phyloP scores from a whole-genome alignment of 2,888 invertebrate species.

The Lamellibrachia columna region DNA sequence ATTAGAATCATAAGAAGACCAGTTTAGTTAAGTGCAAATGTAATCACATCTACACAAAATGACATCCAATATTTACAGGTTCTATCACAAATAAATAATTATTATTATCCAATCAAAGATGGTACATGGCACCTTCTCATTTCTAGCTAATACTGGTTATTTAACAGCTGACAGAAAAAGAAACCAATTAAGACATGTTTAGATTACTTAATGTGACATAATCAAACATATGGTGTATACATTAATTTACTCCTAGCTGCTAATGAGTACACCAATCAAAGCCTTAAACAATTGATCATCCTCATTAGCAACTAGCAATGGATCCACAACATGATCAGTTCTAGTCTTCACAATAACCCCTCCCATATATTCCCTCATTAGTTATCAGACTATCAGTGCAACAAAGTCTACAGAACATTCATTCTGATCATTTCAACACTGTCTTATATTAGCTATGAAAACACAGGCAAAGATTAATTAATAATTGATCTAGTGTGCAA shows the following conservation, averaged over 20 bases:
- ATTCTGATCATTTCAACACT: neutral
- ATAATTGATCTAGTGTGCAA: neutral
- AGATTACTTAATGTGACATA: neutral
- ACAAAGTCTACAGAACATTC: neutral
- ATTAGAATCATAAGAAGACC: no score
- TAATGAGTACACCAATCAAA: neutral
- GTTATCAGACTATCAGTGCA: neutral
- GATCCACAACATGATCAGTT: neutral
- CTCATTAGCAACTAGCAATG: neutral
- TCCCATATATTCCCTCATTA: neutral
- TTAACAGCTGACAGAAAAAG: neutral
- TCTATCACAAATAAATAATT: neutral
- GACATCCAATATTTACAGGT: neutral
- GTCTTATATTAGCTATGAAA: neutral
- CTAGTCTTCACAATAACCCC: neutral
- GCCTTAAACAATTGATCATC: neutral
- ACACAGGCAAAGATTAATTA: neutral
- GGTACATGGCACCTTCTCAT: neutral
- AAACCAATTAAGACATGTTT: neutral
- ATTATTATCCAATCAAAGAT: neutral
- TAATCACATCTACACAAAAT: neutral
- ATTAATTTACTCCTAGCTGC: neutral
- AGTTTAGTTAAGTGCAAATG: neutral
- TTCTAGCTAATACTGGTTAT: neutral
- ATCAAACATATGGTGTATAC: neutral